These are phyloP conservation scores for Drosophila albomicans DNA, from an alignment of 1,140 invertebrate species.

Conservation along the genomic window DNA sequence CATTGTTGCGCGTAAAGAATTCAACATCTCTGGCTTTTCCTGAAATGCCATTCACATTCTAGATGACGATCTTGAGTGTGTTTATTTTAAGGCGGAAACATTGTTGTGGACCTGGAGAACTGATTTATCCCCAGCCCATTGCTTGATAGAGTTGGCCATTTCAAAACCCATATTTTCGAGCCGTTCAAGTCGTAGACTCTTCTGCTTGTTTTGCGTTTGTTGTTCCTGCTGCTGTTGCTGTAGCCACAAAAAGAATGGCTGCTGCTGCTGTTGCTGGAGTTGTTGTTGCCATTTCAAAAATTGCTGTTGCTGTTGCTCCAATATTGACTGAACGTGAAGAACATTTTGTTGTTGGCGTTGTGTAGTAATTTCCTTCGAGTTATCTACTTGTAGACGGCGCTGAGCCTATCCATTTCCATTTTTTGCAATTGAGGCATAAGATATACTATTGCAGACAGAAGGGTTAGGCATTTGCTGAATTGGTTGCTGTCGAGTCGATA, in stretches of 20 bases:
- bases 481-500: no score
- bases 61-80: conserved; percentile 20
- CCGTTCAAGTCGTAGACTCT: neutral
- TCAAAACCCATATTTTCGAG: conserved; percentile 1
- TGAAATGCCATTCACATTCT: conserved; percentile 31
- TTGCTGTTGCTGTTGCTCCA: conserved; percentile 17
- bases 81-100: conserved; percentile 19
- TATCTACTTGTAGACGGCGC: conserved; percentile 4
- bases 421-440: no score
- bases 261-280: neutral
- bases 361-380: neutral
- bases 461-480: conserved; percentile 22
- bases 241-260: no score
- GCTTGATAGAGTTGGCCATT: conserved; percentile 13
- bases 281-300: conserved; percentile 2
- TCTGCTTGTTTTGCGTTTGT: neutral
- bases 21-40: conserved; percentile 33
- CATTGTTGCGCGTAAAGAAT: no score
- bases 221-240: neutral
- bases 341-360: conserved; percentile 3
- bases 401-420: conserved; percentile 12
- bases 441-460: no score
- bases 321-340: conserved; percentile 12
- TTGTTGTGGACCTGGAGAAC: conserved; percentile 14
- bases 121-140: conserved; percentile 17